phyloP scores from a whole-genome alignment of 2,888 invertebrate genomes.

The Cosmopolites sordidus region DNA sequence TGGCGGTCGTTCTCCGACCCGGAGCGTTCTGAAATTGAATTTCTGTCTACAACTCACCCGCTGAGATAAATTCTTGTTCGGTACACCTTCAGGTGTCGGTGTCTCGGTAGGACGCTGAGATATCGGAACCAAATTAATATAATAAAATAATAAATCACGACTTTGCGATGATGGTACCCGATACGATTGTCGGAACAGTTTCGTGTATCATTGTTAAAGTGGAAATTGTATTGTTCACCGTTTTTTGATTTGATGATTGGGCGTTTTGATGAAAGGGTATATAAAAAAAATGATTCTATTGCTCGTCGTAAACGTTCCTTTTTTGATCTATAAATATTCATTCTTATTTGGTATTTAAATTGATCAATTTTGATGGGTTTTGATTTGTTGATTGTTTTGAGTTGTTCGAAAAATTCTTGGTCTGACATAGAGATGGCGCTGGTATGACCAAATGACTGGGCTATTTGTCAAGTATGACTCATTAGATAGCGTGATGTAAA shows the following conservation, averaged over 20 bases:
- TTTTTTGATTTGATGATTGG: neutral
- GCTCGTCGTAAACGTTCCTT: too few relatives aligned
- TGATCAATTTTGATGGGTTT: too few relatives aligned
- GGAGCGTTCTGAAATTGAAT: conserved; percentile 23
- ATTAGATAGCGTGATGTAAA: too few relatives aligned
- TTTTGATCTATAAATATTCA: too few relatives aligned
- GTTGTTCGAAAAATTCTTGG: too few relatives aligned
- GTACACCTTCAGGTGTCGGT: conserved; percentile 27
- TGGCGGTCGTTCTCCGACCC: neutral
- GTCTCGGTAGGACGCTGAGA: conserved; percentile 18
- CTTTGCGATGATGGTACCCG: conserved; percentile 14
- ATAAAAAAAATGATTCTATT: too few relatives aligned
- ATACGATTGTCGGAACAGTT: conserved; percentile 19
- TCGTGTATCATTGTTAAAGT: conserved; percentile 10
- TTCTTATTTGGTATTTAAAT: too few relatives aligned
- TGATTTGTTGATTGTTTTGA: too few relatives aligned
- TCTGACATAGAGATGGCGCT: too few relatives aligned
- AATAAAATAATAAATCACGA: conserved; percentile 28
- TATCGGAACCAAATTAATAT: conserved; percentile 27
- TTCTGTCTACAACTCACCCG: conserved; percentile 24
- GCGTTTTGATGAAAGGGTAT: neutral
- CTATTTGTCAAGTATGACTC: too few relatives aligned
- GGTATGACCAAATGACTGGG: too few relatives aligned
- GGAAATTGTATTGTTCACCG: neutral
- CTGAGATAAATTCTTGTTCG: conserved; percentile 25